Percentiles rank a stretch among this genome's conserved stretches.
Conservation (phyloP, 2,113 vertebrate genomes). For the Lepisosteus osseus region DNA sequence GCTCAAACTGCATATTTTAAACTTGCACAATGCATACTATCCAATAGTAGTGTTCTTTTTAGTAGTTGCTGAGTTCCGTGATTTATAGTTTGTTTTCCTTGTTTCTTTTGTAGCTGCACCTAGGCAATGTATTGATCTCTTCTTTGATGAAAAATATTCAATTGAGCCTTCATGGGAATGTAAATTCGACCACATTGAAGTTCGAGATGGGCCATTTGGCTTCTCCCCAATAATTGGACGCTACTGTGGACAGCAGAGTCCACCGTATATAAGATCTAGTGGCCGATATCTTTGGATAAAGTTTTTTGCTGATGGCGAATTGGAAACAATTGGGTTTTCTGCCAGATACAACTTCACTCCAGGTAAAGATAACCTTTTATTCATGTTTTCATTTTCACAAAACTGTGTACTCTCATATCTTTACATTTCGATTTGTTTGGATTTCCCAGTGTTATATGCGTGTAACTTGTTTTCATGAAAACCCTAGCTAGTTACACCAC, state of each 20-base stretch:
- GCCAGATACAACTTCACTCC: conserved; percentile 97
- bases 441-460: too few relatives aligned
- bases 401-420: not conserved
- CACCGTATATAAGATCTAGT: conserved; percentile 93
- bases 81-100: conserved; percentile 24
- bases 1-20: too few relatives aligned
- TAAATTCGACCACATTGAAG: conserved; percentile 99
- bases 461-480: too few relatives aligned
- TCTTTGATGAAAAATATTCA: conserved; percentile 96
- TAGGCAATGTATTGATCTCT: conserved; percentile 95
- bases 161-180: conserved; percentile 98
- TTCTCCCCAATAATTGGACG: conserved; percentile 97
- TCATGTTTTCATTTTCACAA: conserved; percentile 5
- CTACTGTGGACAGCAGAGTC: conserved; percentile 94
- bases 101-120: conserved; percentile 78
- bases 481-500: too few relatives aligned
- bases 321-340: conserved; percentile 95
- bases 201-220: conserved; percentile 95
- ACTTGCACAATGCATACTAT: too few relatives aligned
- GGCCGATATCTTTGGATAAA: conserved; percentile 98
- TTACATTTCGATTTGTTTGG: too few relatives aligned
- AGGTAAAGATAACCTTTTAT: conserved; percentile 66
- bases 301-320: conserved; percentile 96
- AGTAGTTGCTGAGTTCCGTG: too few relatives aligned
- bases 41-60: too few relatives aligned